Base-by-base conservation (phyloP, 1,140 invertebrate species). In the Halictus rubicundus region DNA sequence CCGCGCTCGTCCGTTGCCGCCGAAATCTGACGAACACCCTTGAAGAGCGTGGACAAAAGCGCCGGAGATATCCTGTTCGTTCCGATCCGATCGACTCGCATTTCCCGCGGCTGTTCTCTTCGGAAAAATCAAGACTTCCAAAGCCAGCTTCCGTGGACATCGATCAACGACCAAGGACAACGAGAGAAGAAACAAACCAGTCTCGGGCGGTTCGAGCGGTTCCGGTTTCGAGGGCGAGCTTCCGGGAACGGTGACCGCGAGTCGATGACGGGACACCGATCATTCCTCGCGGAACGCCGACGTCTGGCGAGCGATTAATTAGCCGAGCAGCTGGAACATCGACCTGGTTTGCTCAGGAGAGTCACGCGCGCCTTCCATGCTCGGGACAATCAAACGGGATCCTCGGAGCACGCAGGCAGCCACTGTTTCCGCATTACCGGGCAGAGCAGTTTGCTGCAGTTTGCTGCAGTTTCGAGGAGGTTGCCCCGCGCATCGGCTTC, bases 401-500 rank as follows among this genome's bases (percentile, higher is more conserved):
- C 52, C 52, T 52, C 61, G 9, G 25, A 39, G 61, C 46, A 19
- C 59, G 46, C 60, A 23, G 68, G 46, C 60, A 23, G 68, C 46
- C 6, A 69, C 46, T 71, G 64, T 68, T 70, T 84, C 32, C n/a
- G 49, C 66, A 69, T 60, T 84, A 63, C 37, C 60, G 14, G 19
- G 42, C 32, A 5, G 46, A 61, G 54, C 19, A 42, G n/a, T n/a
- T n/a, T 37, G 54, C 46, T 14, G 66, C 46, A 46, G 25, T 37
- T 42, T 10, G 32, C n/a, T n/a, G 25, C 39, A 66, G 27, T 8
- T 16, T 16, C 54, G 42, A 39, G 46, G 25, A 37, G 32, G 32
- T 39, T 64, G 78, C 66, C n/a, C n/a, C n/a, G n/a, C 60, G 49
- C 61, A 60, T 65, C 27, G 78, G 79, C 52, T 81, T 77, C 19